Base-by-base conservation (phyloP, 1,140 invertebrate genomes). In the Aphelenchoides fujianensis region DNA sequence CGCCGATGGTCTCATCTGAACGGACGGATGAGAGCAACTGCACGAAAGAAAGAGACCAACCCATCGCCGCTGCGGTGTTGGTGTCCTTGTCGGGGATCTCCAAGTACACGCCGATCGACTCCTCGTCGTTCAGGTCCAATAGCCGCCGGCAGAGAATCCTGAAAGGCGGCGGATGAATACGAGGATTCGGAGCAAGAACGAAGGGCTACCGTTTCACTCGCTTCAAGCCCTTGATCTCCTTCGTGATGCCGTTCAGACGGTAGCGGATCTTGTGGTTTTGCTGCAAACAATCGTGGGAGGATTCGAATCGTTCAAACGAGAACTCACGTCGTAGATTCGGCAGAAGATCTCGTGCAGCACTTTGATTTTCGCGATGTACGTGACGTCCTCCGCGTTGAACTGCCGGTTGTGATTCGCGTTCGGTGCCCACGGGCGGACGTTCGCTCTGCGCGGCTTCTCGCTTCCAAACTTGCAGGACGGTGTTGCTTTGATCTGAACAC, bases 141-240 rank as follows among this genome's bases (percentile, higher is more conserved):
- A 66, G 63, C 31, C 36, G 16, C 32, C 36, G 32, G 53, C 63
- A 66, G 36, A 66, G 53, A 66, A 66, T 19, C 23, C 63, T 66
- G 53, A 66, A 66, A 12, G 2, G n/a, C 31, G n/a, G 23, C 19
- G 30, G 35, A 12, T n/a, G 53, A 66, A 63, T 1, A 23, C 30
- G 1, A 63, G 32, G 53, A 66, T 34, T 63, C 32, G 55, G 5
- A 16, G 28, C 5, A 48, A 48, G 23, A 48, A n/a, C n/a, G n/a
- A n/a, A n/a, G 12, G 28, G 36, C 16, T 27, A 66, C 63, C 63
- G 16, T 66, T 66, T 66, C 32, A 66, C 36, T 12, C 36, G 31
- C 63, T 66, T 66, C 63, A 66, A 36, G 34, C 31, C 27, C 36
- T 66, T 66, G 32, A 66, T 66, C 32, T 66, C 63, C 34, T 66